Evolutionary conservation across 2,888 invertebrate genomes (phyloP).

Genomic region (Parascotia fuliginaria): DNA sequence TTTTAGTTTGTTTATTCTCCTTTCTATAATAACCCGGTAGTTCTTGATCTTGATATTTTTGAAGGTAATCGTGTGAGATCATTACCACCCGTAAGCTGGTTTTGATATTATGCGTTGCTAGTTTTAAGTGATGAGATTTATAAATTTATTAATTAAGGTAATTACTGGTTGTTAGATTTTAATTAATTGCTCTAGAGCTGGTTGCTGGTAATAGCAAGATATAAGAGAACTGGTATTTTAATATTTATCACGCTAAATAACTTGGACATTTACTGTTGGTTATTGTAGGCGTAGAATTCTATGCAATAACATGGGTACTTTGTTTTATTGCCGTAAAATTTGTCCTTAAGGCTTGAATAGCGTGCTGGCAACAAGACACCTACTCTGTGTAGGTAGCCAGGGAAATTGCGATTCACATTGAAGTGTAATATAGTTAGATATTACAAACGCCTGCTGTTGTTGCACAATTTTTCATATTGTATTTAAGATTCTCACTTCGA

Average conservation of each 20-base stretch:
- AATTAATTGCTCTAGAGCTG: not conserved
- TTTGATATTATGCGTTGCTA: not conserved
- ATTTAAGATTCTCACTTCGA: not conserved
- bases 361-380: constrained; percentile 27
- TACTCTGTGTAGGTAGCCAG: constrained; percentile 29
- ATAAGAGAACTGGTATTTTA: too few relatives aligned
- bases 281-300: not conserved
- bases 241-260: too few relatives aligned
- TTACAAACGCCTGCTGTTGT: too few relatives aligned
- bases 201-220: not conserved
- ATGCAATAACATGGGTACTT: constrained; percentile 26
- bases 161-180: not conserved
- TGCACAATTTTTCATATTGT: too few relatives aligned
- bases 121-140: not conserved
- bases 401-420: constrained; percentile 6
- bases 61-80: constrained; percentile 20
- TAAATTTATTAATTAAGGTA: too few relatives aligned
- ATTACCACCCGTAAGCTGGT: constrained; percentile 3
- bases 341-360: constrained; percentile 15
- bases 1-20: constrained; percentile 33
- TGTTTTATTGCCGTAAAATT: constrained; percentile 16
- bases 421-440: not conserved
- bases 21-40: constrained; percentile 29
- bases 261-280: too few relatives aligned
- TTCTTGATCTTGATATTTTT: constrained; percentile 43